Conservation (phyloP, 2,888 invertebrate genomes). For the Isotomurus palustris region DNA sequence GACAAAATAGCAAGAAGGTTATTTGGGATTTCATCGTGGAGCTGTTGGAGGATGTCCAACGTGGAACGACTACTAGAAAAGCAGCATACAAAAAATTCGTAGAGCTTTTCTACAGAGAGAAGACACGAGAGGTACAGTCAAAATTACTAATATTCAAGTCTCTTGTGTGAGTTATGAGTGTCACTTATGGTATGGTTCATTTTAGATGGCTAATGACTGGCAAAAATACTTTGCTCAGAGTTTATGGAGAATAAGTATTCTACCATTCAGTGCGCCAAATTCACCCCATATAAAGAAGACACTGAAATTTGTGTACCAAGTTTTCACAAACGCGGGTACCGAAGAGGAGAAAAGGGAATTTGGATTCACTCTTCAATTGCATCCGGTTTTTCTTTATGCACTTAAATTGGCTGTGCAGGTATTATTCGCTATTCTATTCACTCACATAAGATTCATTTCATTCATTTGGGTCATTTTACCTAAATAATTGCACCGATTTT, state of each 20-base stretch:
- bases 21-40: background rate
- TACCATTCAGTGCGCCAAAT: constrained; percentile 8
- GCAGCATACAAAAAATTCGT: too few species aligned
- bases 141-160: background rate
- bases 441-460: too few species aligned
- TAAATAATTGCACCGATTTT: too few species aligned
- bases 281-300: constrained; percentile 2
- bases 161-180: background rate
- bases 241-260: constrained; percentile 8
- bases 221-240: constrained; percentile 11
- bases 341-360: constrained; percentile 5
- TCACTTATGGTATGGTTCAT: background rate
- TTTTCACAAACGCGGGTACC: constrained; percentile 4
- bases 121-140: too few species aligned
- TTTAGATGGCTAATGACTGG: background rate
- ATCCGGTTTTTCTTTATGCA: constrained; percentile 7
- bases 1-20: background rate
- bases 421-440: too few species aligned
- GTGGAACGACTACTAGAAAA: background rate
- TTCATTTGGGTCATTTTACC: too few species aligned
- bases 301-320: constrained; percentile 2
- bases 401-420: constrained; percentile 11
- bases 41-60: background rate
- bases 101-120: too few species aligned
- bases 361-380: background rate